Percentiles rank a stretch among this genome's conserved stretches.
Evolutionary conservation across 2,888 invertebrate genomes (phyloP).

Genomic region (Acanthacorydalis orientalis): DNA sequence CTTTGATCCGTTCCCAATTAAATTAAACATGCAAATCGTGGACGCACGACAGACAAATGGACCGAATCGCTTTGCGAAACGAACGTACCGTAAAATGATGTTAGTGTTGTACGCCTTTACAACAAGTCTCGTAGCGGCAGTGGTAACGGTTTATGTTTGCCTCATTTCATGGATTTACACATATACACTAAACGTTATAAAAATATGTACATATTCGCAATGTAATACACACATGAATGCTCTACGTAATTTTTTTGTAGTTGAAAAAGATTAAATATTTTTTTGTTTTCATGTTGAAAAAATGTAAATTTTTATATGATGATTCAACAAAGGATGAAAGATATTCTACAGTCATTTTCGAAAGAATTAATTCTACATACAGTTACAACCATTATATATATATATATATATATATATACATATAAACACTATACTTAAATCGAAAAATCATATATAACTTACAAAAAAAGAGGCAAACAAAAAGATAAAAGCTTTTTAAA

Average conservation of each 20-base stretch:
- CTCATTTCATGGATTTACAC: neutral
- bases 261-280: no score
- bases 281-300: neutral
- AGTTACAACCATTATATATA: no score
- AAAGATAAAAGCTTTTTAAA: no score
- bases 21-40: slow-evolving; percentile 7
- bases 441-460: no score
- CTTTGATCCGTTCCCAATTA: slow-evolving; percentile 6
- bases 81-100: no score
- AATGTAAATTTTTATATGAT: neutral
- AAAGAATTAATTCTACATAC: no score
- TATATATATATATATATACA: no score
- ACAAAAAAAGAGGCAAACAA: no score
- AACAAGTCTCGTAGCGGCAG: no score
- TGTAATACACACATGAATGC: neutral
- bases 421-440: no score
- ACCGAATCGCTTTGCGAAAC: neutral
- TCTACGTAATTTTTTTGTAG: neutral
- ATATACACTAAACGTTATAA: neutral
- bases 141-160: neutral
- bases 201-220: neutral
- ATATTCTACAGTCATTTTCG: no score
- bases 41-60: neutral
- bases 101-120: no score
- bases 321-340: neutral